Evolutionary conservation across 1,140 invertebrate genomes (phyloP).

Genomic region (Pseudomyrmex cubaensis): DNA sequence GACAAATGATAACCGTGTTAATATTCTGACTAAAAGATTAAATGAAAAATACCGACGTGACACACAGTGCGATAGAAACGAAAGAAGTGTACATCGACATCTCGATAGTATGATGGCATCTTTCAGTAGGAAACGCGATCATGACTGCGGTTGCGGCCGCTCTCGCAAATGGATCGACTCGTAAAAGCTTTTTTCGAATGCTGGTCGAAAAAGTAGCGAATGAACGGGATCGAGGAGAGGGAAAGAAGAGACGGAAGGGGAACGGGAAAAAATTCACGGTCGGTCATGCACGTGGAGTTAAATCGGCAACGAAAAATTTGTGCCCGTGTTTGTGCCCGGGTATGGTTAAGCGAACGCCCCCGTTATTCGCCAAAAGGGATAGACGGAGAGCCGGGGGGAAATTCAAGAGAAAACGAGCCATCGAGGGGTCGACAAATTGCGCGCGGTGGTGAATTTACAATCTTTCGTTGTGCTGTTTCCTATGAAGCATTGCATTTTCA

Average conservation of each 20-base stretch:
- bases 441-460: constrained; percentile 32
- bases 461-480: constrained; percentile 44
- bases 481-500: constrained; percentile 48
- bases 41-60: background rate
- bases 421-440: constrained; percentile 46
- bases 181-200: constrained; percentile 51
- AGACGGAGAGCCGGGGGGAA: constrained; percentile 2
- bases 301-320: constrained; percentile 59
- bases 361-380: constrained; percentile 8
- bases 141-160: constrained; percentile 21
- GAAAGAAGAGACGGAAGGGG: constrained; percentile 6
- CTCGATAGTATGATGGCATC: background rate
- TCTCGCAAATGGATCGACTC: constrained; percentile 18
- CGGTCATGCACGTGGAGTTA: constrained; percentile 45
- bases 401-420: constrained; percentile 9
- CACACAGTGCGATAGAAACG: background rate
- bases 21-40: background rate
- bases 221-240: constrained; percentile 28
- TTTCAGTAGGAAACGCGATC: constrained; percentile 11
- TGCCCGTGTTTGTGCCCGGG: constrained; percentile 38
- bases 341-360: constrained; percentile 52
- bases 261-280: constrained; percentile 49
- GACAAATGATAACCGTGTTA: background rate
- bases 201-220: constrained; percentile 30
- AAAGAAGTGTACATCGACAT: background rate